phyloP scores from a whole-genome alignment of 1,140 invertebrate genomes.

The Hylaeus volcanicus region DNA sequence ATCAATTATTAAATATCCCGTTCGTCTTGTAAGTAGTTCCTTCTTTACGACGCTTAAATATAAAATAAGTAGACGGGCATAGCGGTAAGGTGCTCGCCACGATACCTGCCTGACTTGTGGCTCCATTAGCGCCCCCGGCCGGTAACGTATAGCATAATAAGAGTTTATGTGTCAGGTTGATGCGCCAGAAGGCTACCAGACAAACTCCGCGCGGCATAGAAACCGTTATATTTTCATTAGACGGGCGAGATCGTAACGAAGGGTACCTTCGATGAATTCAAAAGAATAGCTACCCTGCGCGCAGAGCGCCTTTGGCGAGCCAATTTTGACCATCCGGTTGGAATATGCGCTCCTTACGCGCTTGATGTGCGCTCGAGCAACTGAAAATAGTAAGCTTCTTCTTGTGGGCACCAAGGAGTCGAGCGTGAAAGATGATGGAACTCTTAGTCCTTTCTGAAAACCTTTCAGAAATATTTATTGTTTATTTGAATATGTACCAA shows the following conservation, averaged over 20 bases:
- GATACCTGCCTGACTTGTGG: constrained; percentile 78
- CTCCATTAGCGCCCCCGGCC: constrained; percentile 79
- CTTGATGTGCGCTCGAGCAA: too few relatives aligned
- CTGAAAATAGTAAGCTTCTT: too few relatives aligned
- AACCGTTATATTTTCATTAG: constrained; percentile 81
- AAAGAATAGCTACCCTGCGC: constrained; percentile 39
- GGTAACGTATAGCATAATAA: constrained; percentile 81
- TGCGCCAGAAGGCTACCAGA: constrained; percentile 79
- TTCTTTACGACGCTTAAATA: constrained; percentile 81
- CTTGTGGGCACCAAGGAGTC: too few relatives aligned
- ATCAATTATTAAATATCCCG: constrained; percentile 75
- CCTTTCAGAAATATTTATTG: too few relatives aligned
- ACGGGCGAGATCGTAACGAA: constrained; percentile 62
- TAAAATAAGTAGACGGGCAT: constrained; percentile 80
- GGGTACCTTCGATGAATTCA: constrained; percentile 71
- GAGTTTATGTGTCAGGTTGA: constrained; percentile 81
- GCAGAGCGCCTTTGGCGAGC: neutral
- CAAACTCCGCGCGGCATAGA: constrained; percentile 76
- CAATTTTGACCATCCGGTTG: neutral
- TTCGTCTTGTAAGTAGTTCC: constrained; percentile 76
- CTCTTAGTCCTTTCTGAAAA: too few relatives aligned
- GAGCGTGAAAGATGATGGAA: too few relatives aligned
- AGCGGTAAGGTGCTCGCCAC: constrained; percentile 70
- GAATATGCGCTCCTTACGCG: too few relatives aligned
- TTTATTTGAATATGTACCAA: too few relatives aligned